Base-by-base conservation (phyloP, 1,140 invertebrate genomes). In the Drosophila ercepeae region DNA sequence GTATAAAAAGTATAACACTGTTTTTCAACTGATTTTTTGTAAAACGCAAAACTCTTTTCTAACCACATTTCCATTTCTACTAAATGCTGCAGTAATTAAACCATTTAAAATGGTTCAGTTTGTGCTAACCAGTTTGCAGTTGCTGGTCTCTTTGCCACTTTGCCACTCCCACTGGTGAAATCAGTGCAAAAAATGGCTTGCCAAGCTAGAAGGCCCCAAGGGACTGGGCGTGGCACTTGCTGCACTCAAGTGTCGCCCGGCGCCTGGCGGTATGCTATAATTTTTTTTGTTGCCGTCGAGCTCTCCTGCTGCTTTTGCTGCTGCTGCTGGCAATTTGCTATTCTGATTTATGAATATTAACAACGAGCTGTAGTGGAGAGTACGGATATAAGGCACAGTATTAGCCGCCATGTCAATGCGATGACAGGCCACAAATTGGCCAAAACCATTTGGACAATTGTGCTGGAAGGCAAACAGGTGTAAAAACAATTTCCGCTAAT, bases 401-500 rank as follows among this genome's bases (percentile, higher is more conserved):
- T 67, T 67, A 53, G 45, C 34, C 21, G 45, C 34, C 21, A 27
- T 19, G 13, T 51, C 64, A 53, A 68, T 68, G 64, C 64, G 64
- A 45, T 67, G 64, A 67, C 64, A 68, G 64, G 57, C 49, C 48
- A 57, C 69, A 74, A 74, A 74, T 74, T 74, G 61, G 71, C 52
- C 71, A 41, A 41, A 72, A 42, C 57, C 42, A 54, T 72, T 73
- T 72, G 27, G 57, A 71, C 32, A 23, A 54, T 44, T 39, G 36
- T 13, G 70, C 58, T 53, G 51, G 71, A 74, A 65, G 60, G 51
- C 60, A 65, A 74, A 74, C 70, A 73, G 70, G 70, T 74, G 70
- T 74, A 65, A 74, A 50, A 78, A 59, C 59, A 77, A 81, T 86
- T 86, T 86, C 76, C 70, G 78, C 73, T 86, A 88, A 86, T 86